phyloP scores from a whole-genome alignment of 2,113 vertebrate species.

The Ondatra zibethicus region DNA sequence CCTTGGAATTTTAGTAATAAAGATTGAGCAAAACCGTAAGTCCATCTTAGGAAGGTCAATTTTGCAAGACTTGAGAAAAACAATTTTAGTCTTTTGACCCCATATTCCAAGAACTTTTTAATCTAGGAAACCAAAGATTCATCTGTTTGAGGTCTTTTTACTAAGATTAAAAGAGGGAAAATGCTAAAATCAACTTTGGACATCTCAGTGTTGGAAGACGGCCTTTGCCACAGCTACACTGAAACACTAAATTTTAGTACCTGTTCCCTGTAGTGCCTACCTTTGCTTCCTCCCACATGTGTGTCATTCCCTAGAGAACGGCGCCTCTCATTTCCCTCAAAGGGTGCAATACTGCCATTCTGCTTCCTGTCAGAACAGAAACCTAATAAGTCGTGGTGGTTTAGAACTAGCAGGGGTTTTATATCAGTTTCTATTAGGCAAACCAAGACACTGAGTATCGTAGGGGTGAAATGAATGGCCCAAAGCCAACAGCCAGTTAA shows the following conservation, averaged over 20 bases:
- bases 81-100: neutral
- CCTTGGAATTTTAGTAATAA: neutral
- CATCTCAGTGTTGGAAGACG: neutral
- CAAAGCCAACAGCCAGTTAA: constrained; percentile 2
- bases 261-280: neutral
- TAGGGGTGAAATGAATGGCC: neutral
- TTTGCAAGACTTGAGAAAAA: neutral
- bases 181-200: neutral
- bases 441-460: constrained; percentile 27
- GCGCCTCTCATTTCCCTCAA: neutral
- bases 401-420: constrained; percentile 15
- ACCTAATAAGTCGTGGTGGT: neutral
- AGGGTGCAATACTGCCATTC: neutral
- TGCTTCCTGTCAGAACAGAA: constrained; percentile 11
- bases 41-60: neutral
- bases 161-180: neutral
- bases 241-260: neutral
- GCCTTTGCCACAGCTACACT: neutral
- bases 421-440: neutral
- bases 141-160: neutral
- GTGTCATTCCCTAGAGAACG: neutral
- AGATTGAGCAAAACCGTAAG: neutral
- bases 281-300: neutral
- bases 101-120: neutral
- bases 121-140: neutral